A percentile compares a stretch with the other conserved stretches of the same genome.
phyloP scores from a whole-genome alignment of 2,888 invertebrate species.

The Dioctria rufipes region DNA sequence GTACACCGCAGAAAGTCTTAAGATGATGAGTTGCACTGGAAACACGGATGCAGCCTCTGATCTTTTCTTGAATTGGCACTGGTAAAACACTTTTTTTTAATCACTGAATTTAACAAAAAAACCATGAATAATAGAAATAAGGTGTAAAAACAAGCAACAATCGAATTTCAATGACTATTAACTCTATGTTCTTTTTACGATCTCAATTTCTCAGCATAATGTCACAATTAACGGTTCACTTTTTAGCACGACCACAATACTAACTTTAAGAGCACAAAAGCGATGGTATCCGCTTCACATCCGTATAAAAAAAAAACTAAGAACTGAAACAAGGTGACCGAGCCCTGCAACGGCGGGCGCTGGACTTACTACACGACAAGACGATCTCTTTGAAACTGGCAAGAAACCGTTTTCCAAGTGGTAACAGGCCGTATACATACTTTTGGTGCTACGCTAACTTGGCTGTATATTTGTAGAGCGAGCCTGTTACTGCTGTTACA shows the following conservation, averaged over 20 bases:
- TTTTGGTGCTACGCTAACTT: constrained; percentile 14
- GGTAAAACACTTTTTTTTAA: constrained; percentile 7
- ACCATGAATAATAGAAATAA: too few species aligned
- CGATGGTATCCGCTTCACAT: not conserved
- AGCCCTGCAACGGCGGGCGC: not conserved
- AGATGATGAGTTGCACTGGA: not conserved
- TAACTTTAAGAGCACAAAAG: constrained; percentile 7
- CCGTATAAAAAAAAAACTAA: not conserved
- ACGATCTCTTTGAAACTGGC: constrained; percentile 29
- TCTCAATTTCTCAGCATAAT: not conserved
- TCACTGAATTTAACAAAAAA: constrained; percentile 16
- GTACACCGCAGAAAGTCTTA: not conserved
- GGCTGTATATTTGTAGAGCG: not conserved
- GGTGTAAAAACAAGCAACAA: too few species aligned
- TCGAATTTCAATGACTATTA: too few species aligned
- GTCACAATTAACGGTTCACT: constrained; percentile 37
- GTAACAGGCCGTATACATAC: constrained; percentile 17
- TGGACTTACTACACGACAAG: constrained; percentile 15
- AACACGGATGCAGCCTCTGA: constrained; percentile 42
- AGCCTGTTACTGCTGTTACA: too few species aligned
- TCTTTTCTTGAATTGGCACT: constrained; percentile 19
- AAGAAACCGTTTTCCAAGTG: constrained; percentile 32
- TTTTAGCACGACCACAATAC: not conserved
- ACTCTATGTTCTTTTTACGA: not conserved
- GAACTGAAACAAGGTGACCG: not conserved